A percentile compares a stretch with the other conserved stretches of the same genome.
Conservation (phyloP, 2,113 vertebrate genomes). For the Oncorhynchus clarkii region DNA sequence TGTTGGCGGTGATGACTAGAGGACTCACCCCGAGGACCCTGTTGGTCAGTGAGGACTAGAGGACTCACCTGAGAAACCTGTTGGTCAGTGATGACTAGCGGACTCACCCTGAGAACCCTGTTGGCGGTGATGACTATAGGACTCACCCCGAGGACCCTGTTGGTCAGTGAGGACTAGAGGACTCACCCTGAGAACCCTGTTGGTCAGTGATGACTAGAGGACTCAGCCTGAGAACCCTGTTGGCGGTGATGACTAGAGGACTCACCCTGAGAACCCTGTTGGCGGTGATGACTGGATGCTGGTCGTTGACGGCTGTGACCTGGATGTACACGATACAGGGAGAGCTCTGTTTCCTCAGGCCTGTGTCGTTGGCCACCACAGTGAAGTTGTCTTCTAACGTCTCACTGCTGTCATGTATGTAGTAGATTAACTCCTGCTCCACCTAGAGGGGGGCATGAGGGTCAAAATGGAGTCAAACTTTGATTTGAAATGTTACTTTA, state of each 20-base stretch:
- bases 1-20: slow-evolving; percentile 83
- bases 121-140: no score
- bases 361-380: slow-evolving; percentile 77
- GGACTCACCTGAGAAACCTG: no score
- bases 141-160: slow-evolving; percentile 77
- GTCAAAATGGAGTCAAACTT: no score
- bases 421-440: slow-evolving; percentile 85
- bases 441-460: slow-evolving; percentile 63
- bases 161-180: slow-evolving; percentile 46
- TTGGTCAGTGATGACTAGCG: no score
- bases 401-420: slow-evolving; percentile 84
- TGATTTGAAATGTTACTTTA: no score
- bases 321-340: slow-evolving; percentile 77
- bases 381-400: slow-evolving; percentile 80
- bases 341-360: slow-evolving; percentile 82
- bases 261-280: slow-evolving; percentile 80
- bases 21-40: no score
- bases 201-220: no score
- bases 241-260: no score
- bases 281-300: slow-evolving; percentile 79
- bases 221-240: no score
- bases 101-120: no score
- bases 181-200: no score
- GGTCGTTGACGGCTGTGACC: slow-evolving; percentile 82
- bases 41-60: no score